A percentile compares a stretch with the other conserved stretches of the same genome.
Evolutionary conservation across 2,113 vertebrate species (phyloP).

Genomic region (Callionymus lyra): DNA sequence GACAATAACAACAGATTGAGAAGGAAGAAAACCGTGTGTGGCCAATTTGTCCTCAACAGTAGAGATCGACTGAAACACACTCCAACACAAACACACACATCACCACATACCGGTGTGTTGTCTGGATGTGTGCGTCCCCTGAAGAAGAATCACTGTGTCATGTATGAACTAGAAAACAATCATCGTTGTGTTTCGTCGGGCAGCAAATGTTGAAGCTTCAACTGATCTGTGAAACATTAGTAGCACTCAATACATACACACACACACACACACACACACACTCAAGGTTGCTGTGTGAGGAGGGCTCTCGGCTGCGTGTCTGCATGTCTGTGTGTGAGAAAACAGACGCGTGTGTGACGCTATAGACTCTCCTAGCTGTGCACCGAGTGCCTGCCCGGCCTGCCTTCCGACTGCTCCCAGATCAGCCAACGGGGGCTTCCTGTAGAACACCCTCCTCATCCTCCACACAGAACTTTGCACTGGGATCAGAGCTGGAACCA

Average conservation of each 20-base stretch:
- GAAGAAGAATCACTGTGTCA: conserved; percentile 44
- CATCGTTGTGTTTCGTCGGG: too few species aligned
- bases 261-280: conserved; percentile 6
- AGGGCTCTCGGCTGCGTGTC: conserved; percentile 49
- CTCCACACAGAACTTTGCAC: conserved; percentile 29
- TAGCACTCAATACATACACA: conserved; percentile 26
- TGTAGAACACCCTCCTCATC: conserved; percentile 42
- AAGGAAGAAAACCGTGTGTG: background rate
- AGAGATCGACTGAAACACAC: conserved; percentile 12
- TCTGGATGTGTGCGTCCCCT: conserved; percentile 19
- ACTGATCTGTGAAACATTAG: too few species aligned
- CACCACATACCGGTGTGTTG: conserved; percentile 16
- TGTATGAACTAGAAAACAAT: conserved; percentile 11
- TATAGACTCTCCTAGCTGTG: conserved; percentile 52
- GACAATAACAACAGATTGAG: too few species aligned
- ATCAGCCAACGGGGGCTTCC: conserved; percentile 56
- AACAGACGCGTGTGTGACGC: conserved; percentile 26
- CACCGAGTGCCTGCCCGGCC: conserved; percentile 67
- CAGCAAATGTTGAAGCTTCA: too few species aligned
- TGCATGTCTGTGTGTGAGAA: conserved; percentile 33
- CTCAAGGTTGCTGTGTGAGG: conserved; percentile 48
- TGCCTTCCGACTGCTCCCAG: conserved; percentile 63
- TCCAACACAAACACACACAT: conserved; percentile 5
- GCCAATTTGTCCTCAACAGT: conserved; percentile 27
- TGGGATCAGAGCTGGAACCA: conserved; percentile 30